Conservation (phyloP, 2,888 invertebrate genomes). For the Xestia c-nigrum region DNA sequence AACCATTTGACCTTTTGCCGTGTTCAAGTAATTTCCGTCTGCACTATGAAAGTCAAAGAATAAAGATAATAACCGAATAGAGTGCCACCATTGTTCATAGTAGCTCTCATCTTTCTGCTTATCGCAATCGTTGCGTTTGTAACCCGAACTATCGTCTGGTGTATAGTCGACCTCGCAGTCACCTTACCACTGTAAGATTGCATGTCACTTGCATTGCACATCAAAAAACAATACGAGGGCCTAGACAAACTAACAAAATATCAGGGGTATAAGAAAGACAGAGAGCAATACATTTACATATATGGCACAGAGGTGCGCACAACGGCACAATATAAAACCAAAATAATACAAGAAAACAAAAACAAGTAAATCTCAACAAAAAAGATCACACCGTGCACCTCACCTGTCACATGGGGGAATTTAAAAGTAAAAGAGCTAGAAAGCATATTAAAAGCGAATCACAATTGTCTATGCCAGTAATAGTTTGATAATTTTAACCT, state of each 20-base stretch:
- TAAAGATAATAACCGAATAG: constrained; percentile 31
- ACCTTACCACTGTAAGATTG: not conserved
- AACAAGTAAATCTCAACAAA: not conserved
- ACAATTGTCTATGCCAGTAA: not conserved
- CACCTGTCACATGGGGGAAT: not conserved
- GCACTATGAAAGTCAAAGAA: constrained; percentile 28
- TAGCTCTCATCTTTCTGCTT: constrained; percentile 55
- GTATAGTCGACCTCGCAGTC: not conserved
- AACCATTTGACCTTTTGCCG: constrained; percentile 24
- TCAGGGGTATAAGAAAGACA: not conserved
- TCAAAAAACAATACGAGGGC: not conserved
- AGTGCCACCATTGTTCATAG: constrained; percentile 50
- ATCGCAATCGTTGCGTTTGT: constrained; percentile 45
- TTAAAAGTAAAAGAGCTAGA: not conserved
- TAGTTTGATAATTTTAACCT: not conserved
- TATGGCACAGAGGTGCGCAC: not conserved
- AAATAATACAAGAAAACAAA: not conserved
- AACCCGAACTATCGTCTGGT: constrained; percentile 39
- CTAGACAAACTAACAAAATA: not conserved
- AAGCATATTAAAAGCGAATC: not conserved
- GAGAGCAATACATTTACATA: too few relatives aligned
- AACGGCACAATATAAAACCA: not conserved
- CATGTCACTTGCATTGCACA: not conserved
- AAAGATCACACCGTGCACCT: not conserved
- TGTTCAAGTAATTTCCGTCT: constrained; percentile 35